Conservation (phyloP, 1,140 invertebrate genomes). For the Chelonus insularis region DNA sequence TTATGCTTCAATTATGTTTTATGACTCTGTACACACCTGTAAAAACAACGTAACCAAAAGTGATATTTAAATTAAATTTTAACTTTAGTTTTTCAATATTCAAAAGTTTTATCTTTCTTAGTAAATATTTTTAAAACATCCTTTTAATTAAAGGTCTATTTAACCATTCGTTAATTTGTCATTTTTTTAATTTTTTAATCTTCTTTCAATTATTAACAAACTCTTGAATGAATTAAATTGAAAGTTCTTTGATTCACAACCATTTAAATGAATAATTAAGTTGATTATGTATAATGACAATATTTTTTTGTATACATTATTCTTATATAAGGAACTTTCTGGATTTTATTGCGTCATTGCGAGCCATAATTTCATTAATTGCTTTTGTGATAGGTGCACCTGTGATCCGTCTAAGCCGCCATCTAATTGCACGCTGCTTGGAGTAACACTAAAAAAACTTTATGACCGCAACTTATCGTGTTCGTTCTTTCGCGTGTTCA, state of each 20-base stretch:
- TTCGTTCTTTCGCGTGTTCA: conserved; percentile 24
- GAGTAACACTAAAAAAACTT: conserved; percentile 24
- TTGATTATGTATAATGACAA: too few species aligned
- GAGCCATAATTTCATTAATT: conserved; percentile 26
- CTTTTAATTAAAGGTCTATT: too few species aligned
- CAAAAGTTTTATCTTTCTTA: too few species aligned
- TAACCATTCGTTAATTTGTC: too few species aligned
- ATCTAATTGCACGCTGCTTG: conserved; percentile 17
- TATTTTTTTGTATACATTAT: too few species aligned
- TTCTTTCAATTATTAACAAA: too few species aligned
- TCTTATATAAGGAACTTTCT: too few species aligned
- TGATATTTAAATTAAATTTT: not conserved
- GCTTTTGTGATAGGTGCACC: conserved; percentile 13
- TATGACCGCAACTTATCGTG: conserved; percentile 30
- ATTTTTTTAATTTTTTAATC: too few species aligned
- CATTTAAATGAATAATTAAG: too few species aligned
- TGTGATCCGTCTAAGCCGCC: conserved; percentile 4
- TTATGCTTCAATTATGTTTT: conserved; percentile 29
- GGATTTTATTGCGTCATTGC: conserved; percentile 7
- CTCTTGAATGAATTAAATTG: too few species aligned
- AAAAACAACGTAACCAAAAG: not conserved
- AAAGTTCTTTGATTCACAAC: too few species aligned
- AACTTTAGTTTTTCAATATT: not conserved
- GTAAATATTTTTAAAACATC: too few species aligned
- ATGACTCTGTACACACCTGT: conserved; percentile 6